Base-by-base conservation (phyloP, 2,113 vertebrate species). In the Heterotis niloticus region DNA sequence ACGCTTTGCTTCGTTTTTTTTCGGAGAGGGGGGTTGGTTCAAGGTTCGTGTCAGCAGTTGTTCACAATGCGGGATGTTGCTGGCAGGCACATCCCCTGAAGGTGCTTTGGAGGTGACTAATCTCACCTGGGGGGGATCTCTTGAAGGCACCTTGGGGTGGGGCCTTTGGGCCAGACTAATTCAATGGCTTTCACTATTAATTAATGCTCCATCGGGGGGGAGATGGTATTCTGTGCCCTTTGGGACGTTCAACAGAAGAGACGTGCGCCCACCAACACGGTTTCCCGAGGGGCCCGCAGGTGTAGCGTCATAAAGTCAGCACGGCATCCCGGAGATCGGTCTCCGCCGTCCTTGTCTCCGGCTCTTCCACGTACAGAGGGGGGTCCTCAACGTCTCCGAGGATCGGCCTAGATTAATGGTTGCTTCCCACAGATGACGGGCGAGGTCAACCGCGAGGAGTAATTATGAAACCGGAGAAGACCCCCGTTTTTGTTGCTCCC, bases 131-230 rank as follows among this genome's bases (percentile, higher is more conserved):
- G 5, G 12, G 20, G 23, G 54, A 57, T 24, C n/a, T 26, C n/a
- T 24, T 59, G 28, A 7, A 34, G 54, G 56, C 73, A 10, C 13
- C n/a, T 44, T 18, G 17, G 14, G 13, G 57, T 12, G 57, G 1
- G 24, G 18, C 28, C 56, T 26, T 75, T 54, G 17, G 56, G 16
- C 52, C 28, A 24, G 67, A 70, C 28, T 71, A 70, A 78, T 78
- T 70, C 44, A 62, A 57, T 51, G 28, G 66, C 54, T 57, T 71
- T 78, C 56, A 44, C 20, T 78, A 71, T 78, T 78, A 78, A 78
- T 78, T 78, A 78, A 78, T 28, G 26, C 66, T 59, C 12, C 17
- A 34, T 62, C 20, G 23, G n/a, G 26, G 23, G 24, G 73, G 73
- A 75, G 73, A 69, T 28, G 56, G 66, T 11, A 56, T 26, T 57